Conservation (phyloP, 2,888 invertebrate genomes). For the Yponomeuta evonymella region DNA sequence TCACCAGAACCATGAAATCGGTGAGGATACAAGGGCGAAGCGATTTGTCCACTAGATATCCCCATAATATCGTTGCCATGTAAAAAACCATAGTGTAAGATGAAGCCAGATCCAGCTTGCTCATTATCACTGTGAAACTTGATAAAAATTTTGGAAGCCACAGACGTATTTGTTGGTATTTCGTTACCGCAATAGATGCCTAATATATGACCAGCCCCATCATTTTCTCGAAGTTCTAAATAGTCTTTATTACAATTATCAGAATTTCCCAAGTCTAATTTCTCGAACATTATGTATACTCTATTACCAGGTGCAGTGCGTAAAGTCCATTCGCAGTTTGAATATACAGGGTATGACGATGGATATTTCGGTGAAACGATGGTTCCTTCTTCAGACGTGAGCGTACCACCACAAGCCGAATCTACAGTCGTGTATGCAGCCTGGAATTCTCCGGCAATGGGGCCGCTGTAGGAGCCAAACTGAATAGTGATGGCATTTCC, state of each 20-base stretch:
- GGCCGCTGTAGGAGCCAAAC: slow-evolving; percentile 46
- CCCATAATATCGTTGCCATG: slow-evolving; percentile 84
- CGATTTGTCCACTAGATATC: slow-evolving; percentile 78
- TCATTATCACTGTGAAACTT: slow-evolving; percentile 83
- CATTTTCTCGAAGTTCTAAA: slow-evolving; percentile 85
- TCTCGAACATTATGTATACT: slow-evolving; percentile 79
- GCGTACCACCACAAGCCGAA: slow-evolving; percentile 87
- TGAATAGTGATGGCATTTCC: slow-evolving; percentile 79
- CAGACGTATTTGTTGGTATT: slow-evolving; percentile 77
- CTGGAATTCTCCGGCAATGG: slow-evolving; percentile 46
- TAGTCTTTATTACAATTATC: slow-evolving; percentile 89
- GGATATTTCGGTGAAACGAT: slow-evolving; percentile 93
- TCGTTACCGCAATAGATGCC: slow-evolving; percentile 82
- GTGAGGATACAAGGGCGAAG: slow-evolving; percentile 86
- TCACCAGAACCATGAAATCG: slow-evolving; percentile 54
- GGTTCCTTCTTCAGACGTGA: slow-evolving; percentile 82
- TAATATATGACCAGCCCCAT: slow-evolving; percentile 79
- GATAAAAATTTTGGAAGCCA: slow-evolving; percentile 80
- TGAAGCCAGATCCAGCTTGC: slow-evolving; percentile 82
- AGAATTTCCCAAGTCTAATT: slow-evolving; percentile 81
- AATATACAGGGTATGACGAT: slow-evolving; percentile 78
- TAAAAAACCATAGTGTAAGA: slow-evolving; percentile 81
- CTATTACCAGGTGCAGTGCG: slow-evolving; percentile 79
- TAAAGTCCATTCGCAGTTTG: slow-evolving; percentile 85
- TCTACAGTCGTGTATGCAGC: slow-evolving; percentile 63